phyloP scores from a whole-genome alignment of 2,113 vertebrate genomes.

The Stegastes partitus region DNA sequence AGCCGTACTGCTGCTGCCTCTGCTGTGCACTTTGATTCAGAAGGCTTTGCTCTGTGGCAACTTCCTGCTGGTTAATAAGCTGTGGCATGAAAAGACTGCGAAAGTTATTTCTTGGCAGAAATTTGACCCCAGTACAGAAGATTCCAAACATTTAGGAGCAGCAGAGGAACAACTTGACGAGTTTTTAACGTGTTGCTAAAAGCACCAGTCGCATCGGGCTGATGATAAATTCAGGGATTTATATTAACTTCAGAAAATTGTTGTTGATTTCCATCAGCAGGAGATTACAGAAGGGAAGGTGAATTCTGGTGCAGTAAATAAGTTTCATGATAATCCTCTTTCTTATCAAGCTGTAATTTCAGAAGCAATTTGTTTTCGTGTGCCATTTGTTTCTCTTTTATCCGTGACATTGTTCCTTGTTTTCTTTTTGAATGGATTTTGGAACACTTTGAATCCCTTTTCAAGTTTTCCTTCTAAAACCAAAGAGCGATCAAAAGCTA shows the following conservation, averaged over 20 bases:
- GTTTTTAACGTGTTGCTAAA: not conserved
- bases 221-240: not conserved
- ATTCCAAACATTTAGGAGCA: not conserved
- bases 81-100: not conserved
- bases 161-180: not conserved
- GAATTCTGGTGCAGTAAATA: not conserved
- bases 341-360: not conserved
- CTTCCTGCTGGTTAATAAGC: constrained; percentile 31
- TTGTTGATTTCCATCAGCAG: not conserved
- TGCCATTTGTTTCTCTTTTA: not conserved
- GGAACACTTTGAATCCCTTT: not conserved
- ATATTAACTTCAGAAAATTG: not conserved
- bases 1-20: not conserved
- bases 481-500: not conserved
- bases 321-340: not conserved
- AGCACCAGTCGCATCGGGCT: not conserved
- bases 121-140: not conserved
- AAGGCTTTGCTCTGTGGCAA: constrained; percentile 16
- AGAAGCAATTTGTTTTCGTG: constrained; percentile 9
- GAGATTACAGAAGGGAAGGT: constrained; percentile 1
- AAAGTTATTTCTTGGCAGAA: not conserved
- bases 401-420: not conserved
- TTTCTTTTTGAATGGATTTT: not conserved
- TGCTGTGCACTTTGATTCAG: constrained; percentile 23
- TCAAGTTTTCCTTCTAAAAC: not conserved